Conservation (phyloP, 2,797 vertebrate species). For the Poeciliopsis paucimaculata region DNA sequence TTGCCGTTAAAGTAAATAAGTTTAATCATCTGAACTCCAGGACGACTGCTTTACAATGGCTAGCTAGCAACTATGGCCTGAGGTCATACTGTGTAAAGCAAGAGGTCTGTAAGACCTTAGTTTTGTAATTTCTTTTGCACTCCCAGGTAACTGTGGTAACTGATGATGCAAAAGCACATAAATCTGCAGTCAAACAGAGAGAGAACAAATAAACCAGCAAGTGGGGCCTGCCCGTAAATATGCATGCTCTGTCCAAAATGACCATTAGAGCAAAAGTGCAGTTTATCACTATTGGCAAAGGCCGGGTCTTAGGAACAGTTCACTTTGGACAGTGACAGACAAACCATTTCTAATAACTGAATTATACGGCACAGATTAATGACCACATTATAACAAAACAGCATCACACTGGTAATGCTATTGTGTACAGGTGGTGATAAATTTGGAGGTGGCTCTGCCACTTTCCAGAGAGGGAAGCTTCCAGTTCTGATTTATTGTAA, state of each 20-base stretch:
- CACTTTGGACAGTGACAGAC: not conserved
- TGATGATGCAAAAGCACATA: conserved; percentile 8
- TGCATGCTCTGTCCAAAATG: not conserved
- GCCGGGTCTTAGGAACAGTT: not conserved
- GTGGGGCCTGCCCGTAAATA: not conserved
- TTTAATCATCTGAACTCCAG: conserved; percentile 2
- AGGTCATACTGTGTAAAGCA: not conserved
- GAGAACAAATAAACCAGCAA: not conserved
- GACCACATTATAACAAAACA: not conserved
- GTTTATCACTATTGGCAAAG: not conserved
- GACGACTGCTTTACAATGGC: not conserved
- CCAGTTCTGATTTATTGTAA: not conserved
- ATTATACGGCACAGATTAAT: not conserved
- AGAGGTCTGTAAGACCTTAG: not conserved
- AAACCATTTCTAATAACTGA: not conserved
- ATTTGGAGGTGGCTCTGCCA: not conserved
- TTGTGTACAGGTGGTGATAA: not conserved
- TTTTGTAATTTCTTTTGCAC: not conserved
- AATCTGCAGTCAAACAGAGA: not conserved
- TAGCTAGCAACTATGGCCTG: not conserved
- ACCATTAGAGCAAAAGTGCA: not conserved
- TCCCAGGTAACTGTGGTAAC: not conserved
- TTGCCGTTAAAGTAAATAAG: not conserved
- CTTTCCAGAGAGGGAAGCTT: not conserved
- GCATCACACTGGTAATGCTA: not conserved